Evolutionary conservation across 2,113 vertebrate species (phyloP).

Genomic region (Benitochromis conjunctus): DNA sequence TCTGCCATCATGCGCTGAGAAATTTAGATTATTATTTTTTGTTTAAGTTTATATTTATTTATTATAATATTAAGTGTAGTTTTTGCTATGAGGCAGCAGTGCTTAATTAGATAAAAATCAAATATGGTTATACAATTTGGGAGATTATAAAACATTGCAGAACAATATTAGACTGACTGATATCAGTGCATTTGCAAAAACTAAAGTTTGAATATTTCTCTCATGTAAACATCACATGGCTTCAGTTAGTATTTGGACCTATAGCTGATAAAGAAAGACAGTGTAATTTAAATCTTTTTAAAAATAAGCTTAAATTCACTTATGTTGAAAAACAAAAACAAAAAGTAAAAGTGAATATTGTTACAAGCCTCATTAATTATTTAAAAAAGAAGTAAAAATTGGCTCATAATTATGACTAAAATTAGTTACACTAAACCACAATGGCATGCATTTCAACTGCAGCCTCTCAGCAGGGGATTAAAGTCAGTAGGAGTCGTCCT

Average conservation of each 20-base stretch:
- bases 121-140: background rate
- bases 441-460: background rate
- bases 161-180: background rate
- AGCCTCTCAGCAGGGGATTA: background rate
- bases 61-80: background rate
- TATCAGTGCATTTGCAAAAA: background rate
- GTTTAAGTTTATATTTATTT: background rate
- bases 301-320: background rate
- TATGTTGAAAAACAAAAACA: background rate
- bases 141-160: background rate
- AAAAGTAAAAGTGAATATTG: background rate
- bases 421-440: background rate
- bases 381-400: background rate
- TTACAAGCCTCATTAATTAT: background rate
- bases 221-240: background rate
- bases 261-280: background rate
- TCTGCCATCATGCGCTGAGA: background rate
- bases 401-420: background rate
- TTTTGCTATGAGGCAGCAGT: background rate
- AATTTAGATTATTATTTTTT: background rate
- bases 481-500: background rate
- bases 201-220: background rate
- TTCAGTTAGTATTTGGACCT: background rate
- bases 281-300: background rate
- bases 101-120: background rate